These are phyloP conservation scores for Dioctria rufipes DNA, from an alignment of 2,888 invertebrate genomes.

Conservation along the genomic window DNA sequence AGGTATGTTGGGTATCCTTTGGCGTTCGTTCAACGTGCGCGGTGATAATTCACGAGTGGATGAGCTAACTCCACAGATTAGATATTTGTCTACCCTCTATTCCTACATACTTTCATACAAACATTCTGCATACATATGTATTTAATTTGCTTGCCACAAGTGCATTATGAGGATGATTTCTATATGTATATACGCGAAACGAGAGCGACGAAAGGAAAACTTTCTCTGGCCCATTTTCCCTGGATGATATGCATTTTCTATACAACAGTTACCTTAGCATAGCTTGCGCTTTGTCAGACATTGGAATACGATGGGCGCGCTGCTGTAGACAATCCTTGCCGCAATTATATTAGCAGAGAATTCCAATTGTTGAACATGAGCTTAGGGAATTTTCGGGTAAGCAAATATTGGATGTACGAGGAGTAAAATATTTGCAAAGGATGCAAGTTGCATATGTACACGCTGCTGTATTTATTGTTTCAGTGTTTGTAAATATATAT, in stretches of 20 bases:
- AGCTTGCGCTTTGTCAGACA: background rate
- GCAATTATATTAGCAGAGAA: slow-evolving; percentile 57
- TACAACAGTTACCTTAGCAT: background rate
- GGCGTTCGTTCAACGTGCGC: background rate
- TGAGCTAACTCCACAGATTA: slow-evolving; percentile 26
- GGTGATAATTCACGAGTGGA: slow-evolving; percentile 43
- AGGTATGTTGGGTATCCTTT: background rate
- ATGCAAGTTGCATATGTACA: slow-evolving; percentile 39
- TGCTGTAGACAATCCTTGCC: slow-evolving; percentile 36
- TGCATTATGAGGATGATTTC: slow-evolving; percentile 45
- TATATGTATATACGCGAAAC: background rate
- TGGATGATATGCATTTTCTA: background rate
- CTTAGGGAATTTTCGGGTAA: slow-evolving; percentile 55
- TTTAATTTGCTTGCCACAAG: slow-evolving; percentile 48
- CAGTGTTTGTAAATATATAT: no score
- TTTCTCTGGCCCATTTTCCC: slow-evolving; percentile 2
- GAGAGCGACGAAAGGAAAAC: background rate
- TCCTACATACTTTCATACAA: background rate
- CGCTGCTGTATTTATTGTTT: background rate
- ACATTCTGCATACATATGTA: slow-evolving; percentile 1
- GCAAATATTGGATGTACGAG: slow-evolving; percentile 38
- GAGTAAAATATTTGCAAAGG: slow-evolving; percentile 47
- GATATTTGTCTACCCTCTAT: slow-evolving; percentile 5
- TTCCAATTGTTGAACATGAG: slow-evolving; percentile 57
- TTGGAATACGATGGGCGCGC: background rate